These are phyloP conservation scores for Galerucella pusilla DNA, from an alignment of 2,888 invertebrate genomes.

Conservation along the genomic window DNA sequence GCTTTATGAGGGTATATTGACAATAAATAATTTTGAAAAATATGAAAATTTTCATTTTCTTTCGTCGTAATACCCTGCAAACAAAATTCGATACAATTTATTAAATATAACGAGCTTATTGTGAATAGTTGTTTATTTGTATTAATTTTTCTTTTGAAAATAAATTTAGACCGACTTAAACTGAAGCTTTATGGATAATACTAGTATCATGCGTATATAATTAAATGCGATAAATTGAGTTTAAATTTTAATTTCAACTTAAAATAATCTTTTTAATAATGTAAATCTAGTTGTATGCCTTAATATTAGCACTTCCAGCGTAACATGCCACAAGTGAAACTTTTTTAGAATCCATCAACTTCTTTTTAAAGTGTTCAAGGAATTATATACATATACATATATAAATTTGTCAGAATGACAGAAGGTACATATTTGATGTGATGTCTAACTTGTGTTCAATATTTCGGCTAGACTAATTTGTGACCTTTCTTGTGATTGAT, in stretches of 20 bases:
- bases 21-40: neutral
- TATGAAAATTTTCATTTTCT: no score
- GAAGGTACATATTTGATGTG: no score
- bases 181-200: neutral
- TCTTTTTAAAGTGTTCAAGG: neutral
- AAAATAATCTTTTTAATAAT: neutral
- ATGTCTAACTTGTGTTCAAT: no score
- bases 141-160: neutral
- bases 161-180: neutral
- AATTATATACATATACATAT: neutral
- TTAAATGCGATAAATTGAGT: neutral
- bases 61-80: neutral
- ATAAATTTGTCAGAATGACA: no score
- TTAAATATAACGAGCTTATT: slow-evolving; percentile 30
- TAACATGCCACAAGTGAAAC: slow-evolving; percentile 5
- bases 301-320: slow-evolving; percentile 22
- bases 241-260: neutral
- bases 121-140: slow-evolving; percentile 12
- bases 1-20: no score
- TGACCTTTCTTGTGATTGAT: no score
- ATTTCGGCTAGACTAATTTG: no score
- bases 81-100: neutral
- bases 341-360: slow-evolving; percentile 6
- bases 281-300: slow-evolving; percentile 16
- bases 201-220: neutral